Base-by-base conservation (phyloP, 1,140 invertebrate genomes). In the Elysia chlorotica region DNA sequence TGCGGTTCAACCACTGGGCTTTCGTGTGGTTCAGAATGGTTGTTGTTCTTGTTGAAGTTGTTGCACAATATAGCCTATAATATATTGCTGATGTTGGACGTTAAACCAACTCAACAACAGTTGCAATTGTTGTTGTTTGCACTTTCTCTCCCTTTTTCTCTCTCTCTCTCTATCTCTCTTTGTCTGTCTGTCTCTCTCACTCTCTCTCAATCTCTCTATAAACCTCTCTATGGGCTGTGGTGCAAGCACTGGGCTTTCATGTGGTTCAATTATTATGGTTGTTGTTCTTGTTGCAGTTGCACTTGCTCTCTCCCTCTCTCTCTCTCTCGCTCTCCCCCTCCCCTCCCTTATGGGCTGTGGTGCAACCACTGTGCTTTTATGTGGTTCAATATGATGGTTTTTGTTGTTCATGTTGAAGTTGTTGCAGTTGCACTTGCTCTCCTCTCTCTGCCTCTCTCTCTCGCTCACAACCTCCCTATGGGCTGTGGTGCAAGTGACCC, bases 361-460 rank as follows among this genome's bases (percentile, higher is more conserved):
- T 19, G 53, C 2, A 56, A 3, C 30, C 4, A 21, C 21, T 28
- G 33, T 62, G 30, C 21, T 30, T 31, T 23, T 31, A 66, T n/a
- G 35, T 10, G 79, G 81, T 38, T 65, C 76, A 63, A 95, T 97
- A 87, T 95, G 96, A 87, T 96, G 96, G 91, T 97, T 95, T 95
- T 94, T 93, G 79, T n/a, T n/a, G n/a, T n/a, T n/a, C n/a, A n/a
- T n/a, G n/a, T n/a, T n/a, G n/a, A n/a, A n/a, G n/a, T n/a, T n/a
- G n/a, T n/a, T n/a, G n/a, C n/a, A n/a, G n/a, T n/a, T n/a, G n/a
- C n/a, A n/a, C n/a, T n/a, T n/a, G n/a, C n/a, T n/a, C n/a, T n/a
- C n/a, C 30, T 63, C 61, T 63, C 30, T 30, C 30, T 63, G 6
- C n/a, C 30, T 31, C 30, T 63, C 61, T n/a, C 30, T 4, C 30